A percentile compares a stretch with the other conserved stretches of the same genome.
phyloP scores from a whole-genome alignment of 1,140 invertebrate species.

The Paralvinella palmiformis region DNA sequence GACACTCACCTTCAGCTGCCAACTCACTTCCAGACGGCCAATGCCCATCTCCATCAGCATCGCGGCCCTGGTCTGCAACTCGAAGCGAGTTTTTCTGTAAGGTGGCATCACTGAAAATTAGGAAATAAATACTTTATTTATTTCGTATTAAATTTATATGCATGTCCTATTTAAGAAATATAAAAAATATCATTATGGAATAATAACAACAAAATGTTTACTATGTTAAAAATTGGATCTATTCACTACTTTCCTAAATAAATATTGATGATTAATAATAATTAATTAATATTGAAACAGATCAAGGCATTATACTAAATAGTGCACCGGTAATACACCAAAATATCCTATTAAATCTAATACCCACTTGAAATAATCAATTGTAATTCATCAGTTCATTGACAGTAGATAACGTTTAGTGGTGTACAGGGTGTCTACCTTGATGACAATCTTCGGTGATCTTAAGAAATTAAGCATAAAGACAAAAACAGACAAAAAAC shows the following conservation, averaged over 20 bases:
- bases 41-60: not conserved
- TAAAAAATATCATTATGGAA: too few relatives aligned
- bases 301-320: constrained; percentile 3
- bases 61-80: not conserved
- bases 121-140: not conserved
- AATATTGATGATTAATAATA: constrained; percentile 9
- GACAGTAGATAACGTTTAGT: not conserved
- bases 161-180: too few relatives aligned
- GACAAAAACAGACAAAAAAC: not conserved
- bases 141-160: constrained; percentile 2
- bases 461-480: constrained; percentile 2
- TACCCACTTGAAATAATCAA: not conserved
- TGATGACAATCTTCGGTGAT: too few relatives aligned
- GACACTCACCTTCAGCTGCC: not conserved
- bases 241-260: constrained; percentile 2
- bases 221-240: not conserved
- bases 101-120: constrained; percentile 5
- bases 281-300: not conserved
- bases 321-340: not conserved
- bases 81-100: not conserved
- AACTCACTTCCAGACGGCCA: not conserved
- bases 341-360: not conserved
- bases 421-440: not conserved
- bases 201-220: not conserved
- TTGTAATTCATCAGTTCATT: not conserved